A percentile compares a stretch with the other conserved stretches of the same genome.
Evolutionary conservation across 2,888 invertebrate genomes (phyloP).

Genomic region (Theretra japonica): DNA sequence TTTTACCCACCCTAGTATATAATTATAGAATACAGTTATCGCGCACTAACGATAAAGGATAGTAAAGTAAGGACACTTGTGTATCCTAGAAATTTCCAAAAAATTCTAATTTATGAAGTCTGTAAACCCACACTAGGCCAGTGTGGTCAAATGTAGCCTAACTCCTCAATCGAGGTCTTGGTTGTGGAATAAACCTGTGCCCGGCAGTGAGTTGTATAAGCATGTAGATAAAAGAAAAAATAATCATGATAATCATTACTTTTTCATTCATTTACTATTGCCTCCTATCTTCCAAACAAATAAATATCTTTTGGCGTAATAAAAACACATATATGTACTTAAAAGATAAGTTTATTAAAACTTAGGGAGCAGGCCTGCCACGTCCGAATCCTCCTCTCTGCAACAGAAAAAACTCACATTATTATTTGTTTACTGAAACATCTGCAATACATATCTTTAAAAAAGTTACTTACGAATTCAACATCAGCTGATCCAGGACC

Average conservation of each 20-base stretch:
- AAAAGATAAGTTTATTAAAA: conserved; percentile 29
- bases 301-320: neutral
- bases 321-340: conserved; percentile 19
- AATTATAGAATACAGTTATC: too few relatives aligned
- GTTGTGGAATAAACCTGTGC: too few relatives aligned
- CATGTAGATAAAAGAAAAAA: too few relatives aligned
- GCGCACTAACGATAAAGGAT: neutral
- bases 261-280: too few relatives aligned
- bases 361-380: conserved; percentile 86
- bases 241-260: too few relatives aligned
- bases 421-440: conserved; percentile 27
- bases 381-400: conserved; percentile 93
- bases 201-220: too few relatives aligned
- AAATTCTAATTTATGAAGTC: neutral
- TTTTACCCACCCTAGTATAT: too few relatives aligned
- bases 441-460: neutral
- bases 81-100: too few relatives aligned
- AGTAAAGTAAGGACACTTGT: neutral
- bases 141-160: neutral
- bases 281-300: too few relatives aligned
- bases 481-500: conserved; percentile 97
- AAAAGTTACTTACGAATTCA: conserved; percentile 88
- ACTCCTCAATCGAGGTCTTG: neutral
- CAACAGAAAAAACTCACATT: conserved; percentile 61
- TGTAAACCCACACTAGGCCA: neutral